A percentile compares a stretch with the other conserved stretches of the same genome.
phyloP scores from a whole-genome alignment of 2,113 vertebrate species.

The Periophthalmodon schlosseri region DNA sequence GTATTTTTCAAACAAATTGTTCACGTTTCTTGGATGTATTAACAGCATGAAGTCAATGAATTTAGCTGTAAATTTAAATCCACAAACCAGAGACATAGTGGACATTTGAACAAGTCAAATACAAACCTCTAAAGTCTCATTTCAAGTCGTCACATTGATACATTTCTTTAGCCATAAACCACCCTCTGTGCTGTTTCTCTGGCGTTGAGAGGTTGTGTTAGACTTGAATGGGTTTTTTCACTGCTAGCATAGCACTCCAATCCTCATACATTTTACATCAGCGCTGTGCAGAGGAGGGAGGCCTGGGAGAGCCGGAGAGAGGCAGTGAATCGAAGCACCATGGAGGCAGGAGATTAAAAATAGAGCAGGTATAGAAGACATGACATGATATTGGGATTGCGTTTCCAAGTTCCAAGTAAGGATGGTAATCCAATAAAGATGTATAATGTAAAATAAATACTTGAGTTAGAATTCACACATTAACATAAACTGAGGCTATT shows the following conservation, averaged over 20 bases:
- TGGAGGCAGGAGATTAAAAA: conserved; percentile 40
- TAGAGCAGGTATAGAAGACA: conserved; percentile 20
- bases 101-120: background rate
- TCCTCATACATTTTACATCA: conserved; percentile 58
- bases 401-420: too few species aligned
- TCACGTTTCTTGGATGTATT: too few species aligned
- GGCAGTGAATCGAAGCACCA: conserved; percentile 22
- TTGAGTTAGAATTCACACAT: too few species aligned
- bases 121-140: background rate
- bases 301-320: background rate
- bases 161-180: conserved; percentile 7
- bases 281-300: conserved; percentile 2
- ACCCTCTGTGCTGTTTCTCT: conserved; percentile 33
- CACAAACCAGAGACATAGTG: background rate
- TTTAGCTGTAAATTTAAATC: background rate
- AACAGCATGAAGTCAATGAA: too few species aligned
- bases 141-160: background rate
- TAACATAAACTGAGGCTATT: too few species aligned
- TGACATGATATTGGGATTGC: too few species aligned
- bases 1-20: too few species aligned
- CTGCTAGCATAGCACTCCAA: conserved; percentile 17
- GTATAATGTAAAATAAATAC: too few species aligned
- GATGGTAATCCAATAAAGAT: too few species aligned
- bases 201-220: conserved; percentile 31
- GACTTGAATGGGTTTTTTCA: conserved; percentile 15